Conservation (phyloP, 92 coral and sea anemone species). For the Siderastrea siderea region DNA sequence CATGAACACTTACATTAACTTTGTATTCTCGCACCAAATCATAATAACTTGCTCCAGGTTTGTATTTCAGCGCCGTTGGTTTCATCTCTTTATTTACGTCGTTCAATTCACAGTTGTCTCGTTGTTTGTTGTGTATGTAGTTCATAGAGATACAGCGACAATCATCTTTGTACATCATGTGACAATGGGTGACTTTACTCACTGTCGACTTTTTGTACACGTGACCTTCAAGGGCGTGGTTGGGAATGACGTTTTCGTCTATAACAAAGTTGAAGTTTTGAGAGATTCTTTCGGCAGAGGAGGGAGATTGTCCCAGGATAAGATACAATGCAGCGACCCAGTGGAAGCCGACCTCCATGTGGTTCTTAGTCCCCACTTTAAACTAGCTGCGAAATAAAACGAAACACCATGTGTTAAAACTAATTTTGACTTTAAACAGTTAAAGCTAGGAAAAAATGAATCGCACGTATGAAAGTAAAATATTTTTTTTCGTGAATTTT, state of each 20-base stretch:
- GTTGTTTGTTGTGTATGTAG: not conserved
- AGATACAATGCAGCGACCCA: not conserved
- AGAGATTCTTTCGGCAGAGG: not conserved
- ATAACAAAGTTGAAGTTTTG: not conserved
- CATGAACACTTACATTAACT: not conserved
- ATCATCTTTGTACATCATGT: slow-evolving; percentile 21
- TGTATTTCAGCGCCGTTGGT: slow-evolving; percentile 9
- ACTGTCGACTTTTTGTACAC: slow-evolving; percentile 18
- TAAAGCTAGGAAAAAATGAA: too few relatives aligned
- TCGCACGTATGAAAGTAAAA: too few relatives aligned
- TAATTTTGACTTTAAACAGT: too few relatives aligned
- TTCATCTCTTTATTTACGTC: slow-evolving; percentile 14
- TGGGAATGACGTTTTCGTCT: slow-evolving; percentile 1
- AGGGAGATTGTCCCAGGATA: not conserved
- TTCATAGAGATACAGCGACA: slow-evolving; percentile 33
- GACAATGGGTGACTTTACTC: not conserved
- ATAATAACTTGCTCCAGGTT: slow-evolving; percentile 1
- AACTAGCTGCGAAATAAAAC: too few relatives aligned
- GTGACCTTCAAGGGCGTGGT: slow-evolving; percentile 34
- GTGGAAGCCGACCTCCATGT: not conserved
- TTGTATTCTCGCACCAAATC: slow-evolving; percentile 29
- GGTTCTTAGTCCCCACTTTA: too few relatives aligned
- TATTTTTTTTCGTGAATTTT: too few relatives aligned
- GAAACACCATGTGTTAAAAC: too few relatives aligned
- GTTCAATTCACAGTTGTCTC: slow-evolving; percentile 22